Evolutionary conservation across 2,888 invertebrate species (phyloP).

Genomic region (Myathropa florea): DNA sequence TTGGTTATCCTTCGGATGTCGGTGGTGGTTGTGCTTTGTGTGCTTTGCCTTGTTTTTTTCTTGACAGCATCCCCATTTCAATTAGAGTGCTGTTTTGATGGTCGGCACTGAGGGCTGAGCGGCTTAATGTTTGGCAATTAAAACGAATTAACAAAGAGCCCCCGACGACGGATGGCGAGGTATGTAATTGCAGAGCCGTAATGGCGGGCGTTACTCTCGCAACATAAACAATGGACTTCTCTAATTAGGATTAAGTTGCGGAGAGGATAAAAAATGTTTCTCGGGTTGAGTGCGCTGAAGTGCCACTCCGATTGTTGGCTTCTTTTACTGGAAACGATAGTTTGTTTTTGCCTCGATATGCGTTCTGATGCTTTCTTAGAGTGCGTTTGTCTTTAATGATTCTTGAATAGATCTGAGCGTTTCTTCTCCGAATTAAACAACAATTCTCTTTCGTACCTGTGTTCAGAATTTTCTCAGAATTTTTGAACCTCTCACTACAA

Average conservation of each 20-base stretch:
- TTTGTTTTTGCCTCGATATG: no score
- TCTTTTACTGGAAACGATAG: neutral
- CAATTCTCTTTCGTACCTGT: no score
- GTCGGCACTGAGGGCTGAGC: neutral
- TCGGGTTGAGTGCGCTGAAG: neutral
- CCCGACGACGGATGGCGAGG: neutral
- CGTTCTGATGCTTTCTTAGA: no score
- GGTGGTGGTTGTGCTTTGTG: neutral
- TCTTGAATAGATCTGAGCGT: no score
- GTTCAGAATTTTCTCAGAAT: no score
- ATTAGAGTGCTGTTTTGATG: neutral
- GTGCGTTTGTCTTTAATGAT: no score
- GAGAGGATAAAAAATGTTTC: neutral
- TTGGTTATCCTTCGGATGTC: neutral
- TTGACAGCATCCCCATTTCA: neutral
- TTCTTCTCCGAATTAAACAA: no score
- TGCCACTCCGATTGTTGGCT: neutral
- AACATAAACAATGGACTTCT: neutral
- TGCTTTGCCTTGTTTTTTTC: neutral
- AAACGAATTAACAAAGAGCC: slow-evolving; percentile 17
- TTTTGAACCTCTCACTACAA: no score
- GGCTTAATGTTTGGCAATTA: slow-evolving; percentile 24
- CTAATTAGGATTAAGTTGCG: slow-evolving; percentile 22
- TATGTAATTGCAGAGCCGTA: slow-evolving; percentile 1
- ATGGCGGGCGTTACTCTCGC: slow-evolving; percentile 7